A percentile compares a stretch with the other conserved stretches of the same genome.
phyloP scores from a whole-genome alignment of 2,113 vertebrate genomes.

The Eublepharis macularius region DNA sequence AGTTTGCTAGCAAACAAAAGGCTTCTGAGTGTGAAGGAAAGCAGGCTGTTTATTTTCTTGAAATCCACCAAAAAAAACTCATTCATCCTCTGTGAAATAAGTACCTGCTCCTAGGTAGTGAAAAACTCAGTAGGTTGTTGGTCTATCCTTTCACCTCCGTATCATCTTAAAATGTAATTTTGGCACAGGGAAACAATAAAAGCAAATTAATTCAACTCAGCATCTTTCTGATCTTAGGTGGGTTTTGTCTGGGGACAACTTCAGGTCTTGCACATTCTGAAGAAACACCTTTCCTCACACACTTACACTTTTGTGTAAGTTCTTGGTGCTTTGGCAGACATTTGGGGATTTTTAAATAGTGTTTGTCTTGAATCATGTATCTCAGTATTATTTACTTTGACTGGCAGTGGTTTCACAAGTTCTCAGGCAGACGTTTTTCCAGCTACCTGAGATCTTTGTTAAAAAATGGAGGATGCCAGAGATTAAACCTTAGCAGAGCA shows the following conservation, averaged over 20 bases:
- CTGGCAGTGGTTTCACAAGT: background rate
- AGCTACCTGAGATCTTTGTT: background rate
- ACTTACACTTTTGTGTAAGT: background rate
- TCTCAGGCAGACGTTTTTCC: background rate
- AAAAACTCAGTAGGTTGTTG: background rate
- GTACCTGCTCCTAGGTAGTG: background rate
- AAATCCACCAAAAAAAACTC: background rate
- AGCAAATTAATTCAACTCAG: background rate
- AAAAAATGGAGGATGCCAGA: background rate
- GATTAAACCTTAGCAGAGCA: background rate
- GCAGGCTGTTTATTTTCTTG: background rate
- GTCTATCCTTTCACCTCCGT: background rate
- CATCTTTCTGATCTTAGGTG: too few species aligned
- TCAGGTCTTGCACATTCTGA: background rate
- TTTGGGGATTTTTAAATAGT: background rate
- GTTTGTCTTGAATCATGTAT: background rate
- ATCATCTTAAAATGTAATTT: background rate
- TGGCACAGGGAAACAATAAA: background rate
- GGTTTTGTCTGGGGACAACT: background rate
- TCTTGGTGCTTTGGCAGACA: background rate
- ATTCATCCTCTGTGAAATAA: background rate
- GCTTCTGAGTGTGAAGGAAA: background rate
- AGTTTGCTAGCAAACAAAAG: background rate
- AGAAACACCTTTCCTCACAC: background rate
- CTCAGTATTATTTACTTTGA: background rate